A percentile compares a stretch with the other conserved stretches of the same genome.
phyloP scores from a whole-genome alignment of 2,113 vertebrate genomes.

The Puma concolor region DNA sequence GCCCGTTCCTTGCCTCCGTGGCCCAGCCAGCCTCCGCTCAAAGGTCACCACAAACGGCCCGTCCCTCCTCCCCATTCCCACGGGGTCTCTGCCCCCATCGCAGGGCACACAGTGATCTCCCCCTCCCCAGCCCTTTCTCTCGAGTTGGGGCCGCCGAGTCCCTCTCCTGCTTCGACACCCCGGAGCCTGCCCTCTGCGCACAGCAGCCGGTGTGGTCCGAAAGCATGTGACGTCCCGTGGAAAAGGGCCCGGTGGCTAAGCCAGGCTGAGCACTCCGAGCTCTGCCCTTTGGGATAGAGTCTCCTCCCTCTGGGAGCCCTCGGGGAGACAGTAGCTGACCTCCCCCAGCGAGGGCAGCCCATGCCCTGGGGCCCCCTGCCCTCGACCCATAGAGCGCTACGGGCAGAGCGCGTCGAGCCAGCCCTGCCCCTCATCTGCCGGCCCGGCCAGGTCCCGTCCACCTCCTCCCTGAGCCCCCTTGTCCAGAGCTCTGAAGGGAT shows the following conservation, averaged over 20 bases:
- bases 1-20: not conserved
- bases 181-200: too few relatives aligned
- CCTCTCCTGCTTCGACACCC: not conserved
- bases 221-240: rapidly evolving
- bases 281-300: rapidly evolving
- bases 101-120: rapidly evolving
- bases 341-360: too few relatives aligned
- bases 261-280: rapidly evolving
- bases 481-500: not conserved
- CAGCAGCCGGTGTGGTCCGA: rapidly evolving
- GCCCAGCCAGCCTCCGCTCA: rapidly evolving
- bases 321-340: not conserved
- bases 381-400: rapidly evolving
- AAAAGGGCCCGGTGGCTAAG: too few relatives aligned
- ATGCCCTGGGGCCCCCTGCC: rapidly evolving
- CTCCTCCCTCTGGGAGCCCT: too few relatives aligned
- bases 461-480: not conserved
- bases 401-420: not conserved
- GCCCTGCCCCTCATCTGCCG: not conserved
- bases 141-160: not conserved
- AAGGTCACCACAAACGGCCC: rapidly evolving
- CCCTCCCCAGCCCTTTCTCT: not conserved
- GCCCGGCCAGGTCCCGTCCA: not conserved
- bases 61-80: not conserved
- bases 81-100: rapidly evolving